Base-by-base conservation (phyloP, 2,888 invertebrate species). In the Drosophila neonasuta region DNA sequence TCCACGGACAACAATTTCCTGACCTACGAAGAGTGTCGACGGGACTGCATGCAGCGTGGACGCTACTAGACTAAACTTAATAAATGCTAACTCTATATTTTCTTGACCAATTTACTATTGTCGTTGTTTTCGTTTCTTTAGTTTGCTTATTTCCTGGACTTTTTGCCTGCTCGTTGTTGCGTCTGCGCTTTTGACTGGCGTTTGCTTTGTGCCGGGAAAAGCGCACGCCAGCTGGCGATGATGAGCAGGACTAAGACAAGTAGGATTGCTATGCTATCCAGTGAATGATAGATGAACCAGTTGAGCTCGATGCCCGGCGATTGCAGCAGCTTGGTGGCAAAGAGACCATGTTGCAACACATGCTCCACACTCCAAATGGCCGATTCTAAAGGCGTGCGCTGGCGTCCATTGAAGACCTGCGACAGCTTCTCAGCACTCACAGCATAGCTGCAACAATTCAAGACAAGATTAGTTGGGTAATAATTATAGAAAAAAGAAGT, bases 361-460 rank as follows among this genome's bases (percentile, higher is more conserved):
- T 93, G 93, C 74, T 93, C 93, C 11, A 92, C 92, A 92, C 93
- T 93, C 89, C 93, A 93, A 80, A 93, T 90, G 61, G 93, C 93
- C 29, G 91, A 92, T 63, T 93, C 92, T 50, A 93, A 70, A 1
- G 93, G 92, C 4, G 92, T 90, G 77, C 91, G 91, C 36, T 92
- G 91, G 0, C 93, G 92, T 71, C 92, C 92, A 63, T 92, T 92
- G 91, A 93, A 93, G 20, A 92, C 80, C 62, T 91, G 89, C 0
- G 93, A 92, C 1, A 93, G 87, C 29, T 90, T 78, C 60, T 89
- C 89, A 1, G 93, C 92, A 15, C 90, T 81, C 8, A 64, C 54
- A 1, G 75, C 50, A 67, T 86, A 90, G 9, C 90, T 90, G 17
- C 46, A 36, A 46, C 29, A 15, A 17, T 1, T 32, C 5, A 32